A percentile compares a stretch with the other conserved stretches of the same genome.
Evolutionary conservation across 2,113 vertebrate species (phyloP).

Genomic region (Numenius arquata): DNA sequence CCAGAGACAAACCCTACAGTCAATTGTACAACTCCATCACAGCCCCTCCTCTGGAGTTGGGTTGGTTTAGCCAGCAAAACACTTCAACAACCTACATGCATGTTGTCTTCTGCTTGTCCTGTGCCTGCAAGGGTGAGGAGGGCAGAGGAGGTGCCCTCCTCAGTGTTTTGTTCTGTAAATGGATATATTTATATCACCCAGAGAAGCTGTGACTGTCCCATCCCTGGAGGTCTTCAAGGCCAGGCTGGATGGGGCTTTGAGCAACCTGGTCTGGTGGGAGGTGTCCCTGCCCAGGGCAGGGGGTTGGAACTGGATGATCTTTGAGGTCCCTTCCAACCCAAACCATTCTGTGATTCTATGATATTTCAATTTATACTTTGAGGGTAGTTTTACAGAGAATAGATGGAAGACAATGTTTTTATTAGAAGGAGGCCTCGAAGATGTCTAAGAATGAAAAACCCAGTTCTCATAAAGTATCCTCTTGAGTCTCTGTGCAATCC

Average conservation of each 20-base stretch:
- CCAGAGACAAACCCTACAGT: not conserved
- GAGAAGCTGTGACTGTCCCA: too few relatives aligned
- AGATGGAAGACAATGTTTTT: not conserved
- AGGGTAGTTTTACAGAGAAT: not conserved
- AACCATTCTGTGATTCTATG: too few relatives aligned
- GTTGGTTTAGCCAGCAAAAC: not conserved
- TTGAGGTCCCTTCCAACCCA: too few relatives aligned
- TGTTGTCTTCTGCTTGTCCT: not conserved
- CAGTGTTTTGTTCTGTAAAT: not conserved
- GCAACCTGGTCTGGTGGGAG: too few relatives aligned
- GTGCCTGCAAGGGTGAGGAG: not conserved
- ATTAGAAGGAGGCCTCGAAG: not conserved
- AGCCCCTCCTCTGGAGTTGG: not conserved
- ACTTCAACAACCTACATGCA: accelerated
- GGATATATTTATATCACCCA: not conserved
- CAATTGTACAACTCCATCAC: too few relatives aligned
- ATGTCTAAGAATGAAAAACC: not conserved
- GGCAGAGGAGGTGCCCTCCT: not conserved
- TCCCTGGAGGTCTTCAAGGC: too few relatives aligned
- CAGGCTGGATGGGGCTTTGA: too few relatives aligned
- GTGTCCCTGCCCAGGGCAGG: too few relatives aligned
- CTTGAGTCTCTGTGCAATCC: not conserved
- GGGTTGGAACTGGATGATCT: too few relatives aligned
- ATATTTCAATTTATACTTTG: not conserved
- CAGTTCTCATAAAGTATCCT: not conserved